Evolutionary conservation across 2,113 vertebrate genomes (phyloP), one percentile per base, ranked within the genome.

Genomic region (Jaculus jaculus): DNA sequence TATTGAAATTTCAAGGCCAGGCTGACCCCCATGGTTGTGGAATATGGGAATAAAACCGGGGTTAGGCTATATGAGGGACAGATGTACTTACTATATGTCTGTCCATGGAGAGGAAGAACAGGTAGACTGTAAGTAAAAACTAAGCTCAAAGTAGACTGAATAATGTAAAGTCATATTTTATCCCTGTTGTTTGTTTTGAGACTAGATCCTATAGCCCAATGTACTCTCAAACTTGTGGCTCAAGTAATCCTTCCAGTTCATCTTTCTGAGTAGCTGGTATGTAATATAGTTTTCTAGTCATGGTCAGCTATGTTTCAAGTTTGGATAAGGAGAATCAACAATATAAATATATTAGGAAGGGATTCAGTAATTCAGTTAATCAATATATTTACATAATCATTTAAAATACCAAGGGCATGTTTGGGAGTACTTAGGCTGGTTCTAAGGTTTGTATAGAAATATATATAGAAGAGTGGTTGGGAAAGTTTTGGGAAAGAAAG

Each of bases 371-470:
- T 77, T 78, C 32, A 63, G 37, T 92, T 63, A 86, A 72, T 37
- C 1, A 83, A 39, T 93, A 84, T 79, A 13, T 65, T 80, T 92
- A 92, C 74, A 42, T 20, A 75, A 47, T 92, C 78, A 20, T 86
- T 75, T 26, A 90, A 90, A 90, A 68, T 84, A 21, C 5, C 24
- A 87, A 26, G 32, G 71, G 7, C 28, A 42, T 89, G 15, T 82
- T 91, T 89, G 37, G 9, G 42, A 51, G n/a, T 26, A 68, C 18
- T 75, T 39, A 80, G 13, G 30, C 51, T 94, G 73, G 89, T 90
- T 92, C n/a, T 71, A 73, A 84, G 54, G 28, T 54, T 92, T 90
- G 54, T 65, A 21, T 88, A 39, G 51, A 88, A 84, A 71, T 87
- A 92, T 87, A 94, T 7, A 69, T 89, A 60, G 1, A 77, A 42